Base-by-base conservation (phyloP, 2,113 vertebrate species). In the Hirundichthys speculiger region DNA sequence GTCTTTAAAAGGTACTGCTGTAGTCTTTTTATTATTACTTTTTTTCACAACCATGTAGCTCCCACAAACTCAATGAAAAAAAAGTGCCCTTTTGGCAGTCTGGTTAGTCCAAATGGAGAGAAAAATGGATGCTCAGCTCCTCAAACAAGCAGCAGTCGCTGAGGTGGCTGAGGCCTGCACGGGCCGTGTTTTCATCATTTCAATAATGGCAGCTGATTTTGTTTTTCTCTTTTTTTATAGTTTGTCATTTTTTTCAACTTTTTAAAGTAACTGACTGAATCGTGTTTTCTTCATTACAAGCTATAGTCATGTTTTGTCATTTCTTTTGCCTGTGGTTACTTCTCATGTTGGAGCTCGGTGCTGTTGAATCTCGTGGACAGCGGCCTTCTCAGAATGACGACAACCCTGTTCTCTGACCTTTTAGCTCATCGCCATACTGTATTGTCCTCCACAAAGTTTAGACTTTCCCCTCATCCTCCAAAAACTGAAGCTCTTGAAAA, bases 131-230 rank as follows among this genome's bases (percentile, higher is more conserved):
- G 64, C 70, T 86, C 65, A 58, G 72, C 74, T 70, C 53, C 55
- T 82, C 54, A 63, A 46, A 50, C 48, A 43, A 48, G 43, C 34
- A 77, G 58, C 73, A 48, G 82, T 64, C 53, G 20, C 52, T 70
- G 82, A 81, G 85, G 76, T 82, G 45, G 84, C 85, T 80, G 77
- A 82, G 81, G 79, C 64, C 69, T 14, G 69, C 72, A 71, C 73
- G 82, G 86, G 84, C 84, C 90, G 86, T 71, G 69, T 88, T 86
- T 87, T 91, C 80, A 88, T 82, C 83, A 85, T 90, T 91, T 91
- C 84, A 91, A 80, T 78, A 80, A 92, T 91, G 93, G 93, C 92
- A 94, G 93, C 92, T 94, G 84, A 90, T 85, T 89, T 73, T 53
- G 73, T 43, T 70, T 59, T 79, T 69, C 61, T 54, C 2, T 55